Evolutionary conservation across 2,888 invertebrate genomes (phyloP), one percentile per base, ranked within the genome.

Genomic region (Lycaena phlaeas): DNA sequence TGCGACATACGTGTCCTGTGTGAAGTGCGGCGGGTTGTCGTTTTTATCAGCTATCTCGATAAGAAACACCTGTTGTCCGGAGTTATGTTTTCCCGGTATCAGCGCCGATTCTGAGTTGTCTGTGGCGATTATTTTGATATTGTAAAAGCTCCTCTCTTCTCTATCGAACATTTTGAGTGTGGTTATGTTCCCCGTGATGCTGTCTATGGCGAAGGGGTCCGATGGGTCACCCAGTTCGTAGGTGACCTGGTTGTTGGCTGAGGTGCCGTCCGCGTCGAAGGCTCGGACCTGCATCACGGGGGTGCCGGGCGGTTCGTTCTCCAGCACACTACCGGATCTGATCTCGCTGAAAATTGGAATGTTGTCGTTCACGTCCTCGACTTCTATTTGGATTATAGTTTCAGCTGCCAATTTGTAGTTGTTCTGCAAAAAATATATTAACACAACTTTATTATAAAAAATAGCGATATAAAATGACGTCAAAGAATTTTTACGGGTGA

Each of bases 1-100:
- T 0, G 92, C 92, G 11, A 90, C 85, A 64, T 94, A 94, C 4
- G 88, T 85, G 1, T 86, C 73, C 60, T 92, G 87, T n/a, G 90
- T 90, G 66, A 98, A 98, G 55, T 89, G 89, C 0, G 98, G 98
- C 12, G 91, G 88, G 70, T 98, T 98, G 71, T 98, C 98, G 69
- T 98, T 98, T 64, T 94, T 94, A 75, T 98, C 98, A 14, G 94
- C 95, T 29, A 98, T 96, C 61, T 92, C 92, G 56, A 98, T 95
- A 52, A 92, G 88, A 63, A 97, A 95, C 39, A 92, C 92, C 72
- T 95, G 94, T 54, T 91, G 89, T 2, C 88, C 89, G 65, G 79
- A 87, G 69, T 96, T 96, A 39, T 90, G 94, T 57, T 91, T 81
- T 1, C 82, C 85, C 22, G 79, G 77, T 48, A 74, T 77, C 27